Percentiles rank a stretch among this genome's conserved stretches.
These are phyloP conservation scores for Schizotus pectinicornis DNA, from an alignment of 2,888 invertebrate genomes.

Conservation along the genomic window DNA sequence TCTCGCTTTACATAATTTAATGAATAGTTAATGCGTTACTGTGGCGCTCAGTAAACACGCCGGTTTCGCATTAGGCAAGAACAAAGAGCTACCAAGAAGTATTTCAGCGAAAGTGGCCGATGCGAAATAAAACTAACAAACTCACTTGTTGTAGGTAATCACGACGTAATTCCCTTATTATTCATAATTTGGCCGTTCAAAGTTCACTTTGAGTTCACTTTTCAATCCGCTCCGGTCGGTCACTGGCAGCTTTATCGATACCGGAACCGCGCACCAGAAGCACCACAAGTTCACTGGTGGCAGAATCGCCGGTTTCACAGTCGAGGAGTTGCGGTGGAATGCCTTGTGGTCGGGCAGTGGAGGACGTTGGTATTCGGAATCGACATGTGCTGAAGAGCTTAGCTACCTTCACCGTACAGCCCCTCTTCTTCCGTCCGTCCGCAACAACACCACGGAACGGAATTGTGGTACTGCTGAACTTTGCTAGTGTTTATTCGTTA, in stretches of 20 bases:
- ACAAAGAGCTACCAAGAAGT: background rate
- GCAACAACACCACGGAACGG: slow-evolving; percentile 12
- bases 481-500: slow-evolving; percentile 15
- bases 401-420: slow-evolving; percentile 27
- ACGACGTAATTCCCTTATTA: background rate
- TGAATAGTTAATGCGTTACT: no score
- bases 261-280: slow-evolving; percentile 27
- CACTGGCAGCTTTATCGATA: slow-evolving; percentile 23
- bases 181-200: background rate
- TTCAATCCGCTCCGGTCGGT: background rate
- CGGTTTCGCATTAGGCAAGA: no score
- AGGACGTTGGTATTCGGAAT: slow-evolving; percentile 11
- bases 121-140: background rate
- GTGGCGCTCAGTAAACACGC: no score
- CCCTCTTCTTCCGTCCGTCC: slow-evolving; percentile 23
- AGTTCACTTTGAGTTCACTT: background rate
- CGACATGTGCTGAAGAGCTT: slow-evolving; percentile 22
- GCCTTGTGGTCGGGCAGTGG: background rate
- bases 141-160: background rate
- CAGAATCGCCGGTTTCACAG: slow-evolving; percentile 17
- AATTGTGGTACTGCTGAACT: background rate
- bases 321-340: slow-evolving; percentile 6
- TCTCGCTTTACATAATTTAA: no score
- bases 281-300: slow-evolving; percentile 23
- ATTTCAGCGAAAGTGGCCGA: background rate